phyloP scores from a whole-genome alignment of 1,140 invertebrate genomes.

The Drosophila bipectinata region DNA sequence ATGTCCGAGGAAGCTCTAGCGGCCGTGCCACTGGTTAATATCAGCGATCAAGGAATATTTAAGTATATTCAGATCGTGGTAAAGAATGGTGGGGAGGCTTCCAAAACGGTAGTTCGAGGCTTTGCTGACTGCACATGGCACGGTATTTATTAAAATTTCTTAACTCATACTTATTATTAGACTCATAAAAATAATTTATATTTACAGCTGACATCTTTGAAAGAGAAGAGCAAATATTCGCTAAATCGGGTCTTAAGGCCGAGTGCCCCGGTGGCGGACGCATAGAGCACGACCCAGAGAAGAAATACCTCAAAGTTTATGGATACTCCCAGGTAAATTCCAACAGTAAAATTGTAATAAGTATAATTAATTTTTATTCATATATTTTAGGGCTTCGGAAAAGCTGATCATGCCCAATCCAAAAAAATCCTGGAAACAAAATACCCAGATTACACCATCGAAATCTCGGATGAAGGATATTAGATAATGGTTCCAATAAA shows the following conservation, averaged over 20 bases:
- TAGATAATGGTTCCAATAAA: slow-evolving; percentile 12
- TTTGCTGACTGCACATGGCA: slow-evolving; percentile 88
- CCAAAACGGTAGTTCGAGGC: slow-evolving; percentile 90
- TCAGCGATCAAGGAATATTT: slow-evolving; percentile 91
- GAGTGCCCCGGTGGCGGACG: slow-evolving; percentile 92
- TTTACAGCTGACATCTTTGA: slow-evolving; percentile 88
- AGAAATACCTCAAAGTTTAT: slow-evolving; percentile 89
- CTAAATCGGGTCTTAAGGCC: slow-evolving; percentile 85
- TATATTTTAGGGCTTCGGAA: slow-evolving; percentile 71
- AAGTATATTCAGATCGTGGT: slow-evolving; percentile 95
- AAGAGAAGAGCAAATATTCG: slow-evolving; percentile 75
- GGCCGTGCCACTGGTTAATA: slow-evolving; percentile 89
- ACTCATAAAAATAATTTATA: background rate
- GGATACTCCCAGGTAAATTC: slow-evolving; percentile 89
- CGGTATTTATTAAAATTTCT: slow-evolving; percentile 84
- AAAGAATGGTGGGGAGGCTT: slow-evolving; percentile 76
- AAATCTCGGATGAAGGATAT: slow-evolving; percentile 82
- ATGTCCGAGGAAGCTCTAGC: slow-evolving; percentile 77
- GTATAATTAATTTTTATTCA: background rate
- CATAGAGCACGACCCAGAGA: slow-evolving; percentile 87
- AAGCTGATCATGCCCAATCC: slow-evolving; percentile 74
- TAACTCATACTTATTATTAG: background rate
- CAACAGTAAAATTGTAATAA: background rate
- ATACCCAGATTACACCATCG: slow-evolving; percentile 73
- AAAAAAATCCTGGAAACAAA: slow-evolving; percentile 68